Base-by-base conservation (phyloP, 2,113 vertebrate species). In the Marmota monax region DNA sequence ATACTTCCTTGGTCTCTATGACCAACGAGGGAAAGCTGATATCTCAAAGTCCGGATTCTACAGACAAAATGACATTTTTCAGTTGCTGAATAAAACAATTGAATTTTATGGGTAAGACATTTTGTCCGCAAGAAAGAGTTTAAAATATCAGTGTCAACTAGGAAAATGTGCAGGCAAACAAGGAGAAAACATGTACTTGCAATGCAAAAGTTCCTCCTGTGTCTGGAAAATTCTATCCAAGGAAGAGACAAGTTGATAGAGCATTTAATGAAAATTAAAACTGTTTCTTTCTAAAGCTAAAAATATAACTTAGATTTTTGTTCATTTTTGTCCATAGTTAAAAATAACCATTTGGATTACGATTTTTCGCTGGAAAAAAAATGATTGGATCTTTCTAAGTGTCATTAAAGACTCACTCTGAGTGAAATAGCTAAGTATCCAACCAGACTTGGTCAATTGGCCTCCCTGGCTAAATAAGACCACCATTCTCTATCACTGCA, bases 201-300 rank as follows among this genome's bases (percentile, higher is more conserved):
- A 58, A 61, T 32, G 22, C 34, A 82, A 78, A 79, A 92, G 45
- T 53, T 45, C 9, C 5, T 76, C 42, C 2, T 45, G 1, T 45
- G 42, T 12, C 34, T 51, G 45, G 25, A 45, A 70, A 72, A 74
- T 82, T 85, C 45, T 48, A 73, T 11, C n/a, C 76, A 93, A 79
- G 77, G 56, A 73, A 32, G 61, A 27, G 7, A 20, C 1, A 45
- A 11, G 20, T 25, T 63, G 27, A 2, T 39, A 25, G 1, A 42
- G 7, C 2, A 42, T 79, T 83, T 76, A 45, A 79, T 80, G 29
- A 90, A 79, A 95, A 79, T 73, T 77, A 84, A 93, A 85, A 39
- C 25, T 45, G 10, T 69, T 23, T 90, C 51, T 42, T 86, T 48
- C 51, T 88, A 37, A 76, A 90, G 34, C 20, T 69, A 76, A 90